Conservation (phyloP, 2,113 vertebrate genomes). For the Leptocoma aspasia region DNA sequence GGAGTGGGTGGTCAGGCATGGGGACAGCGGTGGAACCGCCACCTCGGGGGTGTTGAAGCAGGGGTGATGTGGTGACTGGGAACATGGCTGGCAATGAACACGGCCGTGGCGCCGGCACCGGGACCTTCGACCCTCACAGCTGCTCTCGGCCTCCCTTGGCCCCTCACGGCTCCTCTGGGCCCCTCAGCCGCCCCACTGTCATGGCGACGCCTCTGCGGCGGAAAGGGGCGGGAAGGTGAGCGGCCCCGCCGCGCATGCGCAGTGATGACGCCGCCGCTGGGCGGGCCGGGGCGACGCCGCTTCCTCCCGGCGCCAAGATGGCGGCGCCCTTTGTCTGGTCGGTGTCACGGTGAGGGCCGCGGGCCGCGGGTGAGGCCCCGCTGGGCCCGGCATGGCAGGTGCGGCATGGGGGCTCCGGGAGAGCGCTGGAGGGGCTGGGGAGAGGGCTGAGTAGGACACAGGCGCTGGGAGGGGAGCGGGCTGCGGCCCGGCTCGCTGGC, state of each 20-base stretch:
- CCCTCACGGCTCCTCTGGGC: rapidly evolving
- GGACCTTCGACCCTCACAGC: not conserved
- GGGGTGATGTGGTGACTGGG: not conserved
- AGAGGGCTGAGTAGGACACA: not conserved
- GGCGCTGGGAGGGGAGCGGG: not conserved
- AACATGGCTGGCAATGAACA: rapidly evolving
- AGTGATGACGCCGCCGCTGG: not conserved
- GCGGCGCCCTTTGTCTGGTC: constrained; percentile 77
- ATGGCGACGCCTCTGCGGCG: not conserved
- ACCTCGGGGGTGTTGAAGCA: not conserved
- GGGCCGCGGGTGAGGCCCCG: not conserved
- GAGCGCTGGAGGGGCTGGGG: not conserved
- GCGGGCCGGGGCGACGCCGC: constrained; percentile 32
- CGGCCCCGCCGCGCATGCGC: not conserved
- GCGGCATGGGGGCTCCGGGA: too few species aligned
- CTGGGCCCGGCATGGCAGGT: constrained; percentile 20
- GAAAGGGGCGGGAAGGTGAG: not conserved
- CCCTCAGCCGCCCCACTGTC: not conserved
- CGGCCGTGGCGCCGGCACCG: rapidly evolving
- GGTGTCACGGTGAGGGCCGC: constrained; percentile 44
- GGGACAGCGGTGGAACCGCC: not conserved
- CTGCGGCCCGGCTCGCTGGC: not conserved
- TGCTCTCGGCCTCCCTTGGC: rapidly evolving
- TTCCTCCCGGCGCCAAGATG: constrained; percentile 75
- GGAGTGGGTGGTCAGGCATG: not conserved